These are phyloP conservation scores for Megalurothrips usitatus DNA, from an alignment of 2,888 invertebrate genomes.

Conservation along the genomic window DNA sequence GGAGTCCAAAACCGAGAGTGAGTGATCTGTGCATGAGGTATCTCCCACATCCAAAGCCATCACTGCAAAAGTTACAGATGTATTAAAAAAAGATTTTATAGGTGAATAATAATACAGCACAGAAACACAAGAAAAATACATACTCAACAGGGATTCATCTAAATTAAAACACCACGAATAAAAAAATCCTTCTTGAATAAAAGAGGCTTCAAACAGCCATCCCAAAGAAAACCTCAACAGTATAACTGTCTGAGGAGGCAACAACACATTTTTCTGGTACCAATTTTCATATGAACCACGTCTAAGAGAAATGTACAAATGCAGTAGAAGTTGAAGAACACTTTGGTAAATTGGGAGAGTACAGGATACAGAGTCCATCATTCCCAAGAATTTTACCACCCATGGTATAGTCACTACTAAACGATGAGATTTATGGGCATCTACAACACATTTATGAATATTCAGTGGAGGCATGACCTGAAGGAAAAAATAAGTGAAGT, in stretches of 20 bases:
- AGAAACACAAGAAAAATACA: not conserved
- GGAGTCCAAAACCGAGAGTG: not conserved
- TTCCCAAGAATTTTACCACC: constrained; percentile 12
- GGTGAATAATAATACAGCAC: not conserved
- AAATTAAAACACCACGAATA: constrained; percentile 7
- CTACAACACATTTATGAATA: not conserved
- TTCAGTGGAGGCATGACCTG: not conserved
- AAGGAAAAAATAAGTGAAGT: not conserved
- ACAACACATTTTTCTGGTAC: not conserved
- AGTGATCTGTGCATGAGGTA: not conserved
- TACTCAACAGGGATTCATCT: constrained; percentile 9
- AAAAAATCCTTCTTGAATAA: not conserved
- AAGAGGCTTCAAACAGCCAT: constrained; percentile 8
- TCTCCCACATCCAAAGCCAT: not conserved
- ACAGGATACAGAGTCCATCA: constrained; percentile 16
- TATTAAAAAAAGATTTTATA: not conserved
- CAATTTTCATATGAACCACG: not conserved
- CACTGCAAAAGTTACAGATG: not conserved
- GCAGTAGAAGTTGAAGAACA: constrained; percentile 7
- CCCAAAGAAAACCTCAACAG: not conserved
- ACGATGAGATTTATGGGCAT: not conserved
- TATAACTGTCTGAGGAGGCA: not conserved
- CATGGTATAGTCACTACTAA: not conserved
- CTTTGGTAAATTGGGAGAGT: not conserved
- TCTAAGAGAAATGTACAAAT: not conserved